A percentile compares a stretch with the other conserved stretches of the same genome.
Evolutionary conservation across 2,888 invertebrate genomes (phyloP).

Genomic region (Parascotia fuliginaria): DNA sequence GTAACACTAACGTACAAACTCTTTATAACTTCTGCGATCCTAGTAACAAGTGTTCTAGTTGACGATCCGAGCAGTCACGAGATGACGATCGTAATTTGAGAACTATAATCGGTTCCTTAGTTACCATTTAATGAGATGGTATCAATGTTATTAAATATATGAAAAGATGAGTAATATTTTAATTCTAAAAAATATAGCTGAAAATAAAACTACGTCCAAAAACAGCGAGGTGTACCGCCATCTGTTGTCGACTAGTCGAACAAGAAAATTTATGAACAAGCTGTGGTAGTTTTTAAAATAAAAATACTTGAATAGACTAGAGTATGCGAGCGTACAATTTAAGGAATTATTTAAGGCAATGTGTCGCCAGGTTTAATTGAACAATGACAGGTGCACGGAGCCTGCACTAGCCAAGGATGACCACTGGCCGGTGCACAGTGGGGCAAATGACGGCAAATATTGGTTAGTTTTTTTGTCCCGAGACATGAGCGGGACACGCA

Average conservation of each 20-base stretch:
- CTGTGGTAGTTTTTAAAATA: constrained; percentile 12
- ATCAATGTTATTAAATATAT: constrained; percentile 13
- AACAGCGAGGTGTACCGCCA: constrained; percentile 58
- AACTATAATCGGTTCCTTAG: constrained; percentile 44
- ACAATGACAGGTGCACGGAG: constrained; percentile 76
- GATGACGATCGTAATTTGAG: constrained; percentile 59
- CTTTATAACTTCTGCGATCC: constrained; percentile 60
- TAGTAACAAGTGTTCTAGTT: constrained; percentile 83
- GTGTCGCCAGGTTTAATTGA: constrained; percentile 77
- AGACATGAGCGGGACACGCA: constrained; percentile 51
- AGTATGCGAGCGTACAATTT: constrained; percentile 54
- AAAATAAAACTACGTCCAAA: constrained; percentile 27
- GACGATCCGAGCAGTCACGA: constrained; percentile 77
- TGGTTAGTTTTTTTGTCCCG: constrained; percentile 58
- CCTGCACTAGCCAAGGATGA: constrained; percentile 76
- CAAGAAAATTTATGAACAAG: constrained; percentile 30
- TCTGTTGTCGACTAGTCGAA: constrained; percentile 70
- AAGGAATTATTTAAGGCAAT: constrained; percentile 74
- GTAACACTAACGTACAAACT: constrained; percentile 46
- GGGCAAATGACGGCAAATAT: constrained; percentile 68
- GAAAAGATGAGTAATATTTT: constrained; percentile 26
- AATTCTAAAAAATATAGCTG: constrained; percentile 21
- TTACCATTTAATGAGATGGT: constrained; percentile 36
- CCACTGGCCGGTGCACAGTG: constrained; percentile 69
- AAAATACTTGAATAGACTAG: constrained; percentile 17